A percentile compares a stretch with the other conserved stretches of the same genome.
These are phyloP conservation scores for Tipula vernalis DNA, from an alignment of 2,888 invertebrate genomes.

Conservation along the genomic window DNA sequence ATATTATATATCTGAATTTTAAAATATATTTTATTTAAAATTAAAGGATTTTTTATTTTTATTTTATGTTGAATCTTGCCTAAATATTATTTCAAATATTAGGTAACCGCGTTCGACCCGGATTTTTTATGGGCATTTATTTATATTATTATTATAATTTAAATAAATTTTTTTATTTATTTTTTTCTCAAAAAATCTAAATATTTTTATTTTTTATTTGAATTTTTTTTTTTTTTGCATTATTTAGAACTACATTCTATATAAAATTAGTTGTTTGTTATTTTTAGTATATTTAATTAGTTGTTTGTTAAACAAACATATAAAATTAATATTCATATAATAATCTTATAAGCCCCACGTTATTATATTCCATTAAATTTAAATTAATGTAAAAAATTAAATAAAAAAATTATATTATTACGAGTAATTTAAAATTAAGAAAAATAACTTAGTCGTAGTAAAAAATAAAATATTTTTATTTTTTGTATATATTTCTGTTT, in stretches of 20 bases:
- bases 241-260: neutral
- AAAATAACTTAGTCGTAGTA: neutral
- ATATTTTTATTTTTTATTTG: neutral
- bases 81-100: neutral
- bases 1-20: neutral
- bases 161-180: neutral
- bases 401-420: neutral
- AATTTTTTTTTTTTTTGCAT: neutral
- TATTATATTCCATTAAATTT: neutral
- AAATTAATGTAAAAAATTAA: neutral
- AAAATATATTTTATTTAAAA: neutral
- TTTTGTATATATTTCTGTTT: neutral
- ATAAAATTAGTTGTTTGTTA: neutral
- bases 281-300: neutral
- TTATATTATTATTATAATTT: neutral
- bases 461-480: neutral
- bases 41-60: neutral
- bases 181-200: neutral
- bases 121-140: neutral
- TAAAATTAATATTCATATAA: neutral
- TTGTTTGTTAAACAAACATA: neutral
- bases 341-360: neutral
- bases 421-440: too few relatives aligned
- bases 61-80: neutral
- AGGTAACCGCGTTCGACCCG: constrained; percentile 7